These are phyloP conservation scores for Myiotriccus ornatus DNA, from an alignment of 2,797 vertebrate species.

Conservation along the genomic window DNA sequence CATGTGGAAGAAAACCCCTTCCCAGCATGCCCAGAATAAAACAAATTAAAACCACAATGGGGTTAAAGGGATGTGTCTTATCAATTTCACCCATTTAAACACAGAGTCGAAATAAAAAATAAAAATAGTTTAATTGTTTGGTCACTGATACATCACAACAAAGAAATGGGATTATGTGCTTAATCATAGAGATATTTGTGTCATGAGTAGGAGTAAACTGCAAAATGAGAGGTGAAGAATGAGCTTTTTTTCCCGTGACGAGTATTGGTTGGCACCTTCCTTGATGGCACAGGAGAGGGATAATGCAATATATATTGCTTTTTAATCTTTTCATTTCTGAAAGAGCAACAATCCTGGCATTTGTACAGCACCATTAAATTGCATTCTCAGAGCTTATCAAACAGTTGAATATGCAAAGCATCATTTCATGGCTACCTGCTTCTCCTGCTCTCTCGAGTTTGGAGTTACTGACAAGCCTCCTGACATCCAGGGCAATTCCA, in stretches of 20 bases:
- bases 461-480: background rate
- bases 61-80: background rate
- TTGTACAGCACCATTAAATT: constrained; percentile 12
- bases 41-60: background rate
- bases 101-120: background rate
- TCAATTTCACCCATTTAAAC: background rate
- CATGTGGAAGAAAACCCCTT: background rate
- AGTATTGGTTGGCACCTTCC: background rate
- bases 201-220: background rate
- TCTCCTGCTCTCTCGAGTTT: background rate
- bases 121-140: background rate
- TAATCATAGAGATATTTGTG: background rate
- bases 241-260: background rate
- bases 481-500: background rate
- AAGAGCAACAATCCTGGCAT: constrained; percentile 18
- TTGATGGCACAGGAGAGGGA: background rate
- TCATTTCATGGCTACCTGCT: background rate
- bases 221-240: background rate
- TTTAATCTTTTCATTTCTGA: constrained; percentile 36
- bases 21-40: background rate
- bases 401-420: constrained; percentile 13
- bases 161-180: background rate
- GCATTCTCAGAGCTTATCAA: constrained; percentile 6
- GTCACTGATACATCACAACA: background rate
- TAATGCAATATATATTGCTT: constrained; percentile 12